phyloP scores from a whole-genome alignment of 2,888 invertebrate species.

The Athripsodes cinereus region DNA sequence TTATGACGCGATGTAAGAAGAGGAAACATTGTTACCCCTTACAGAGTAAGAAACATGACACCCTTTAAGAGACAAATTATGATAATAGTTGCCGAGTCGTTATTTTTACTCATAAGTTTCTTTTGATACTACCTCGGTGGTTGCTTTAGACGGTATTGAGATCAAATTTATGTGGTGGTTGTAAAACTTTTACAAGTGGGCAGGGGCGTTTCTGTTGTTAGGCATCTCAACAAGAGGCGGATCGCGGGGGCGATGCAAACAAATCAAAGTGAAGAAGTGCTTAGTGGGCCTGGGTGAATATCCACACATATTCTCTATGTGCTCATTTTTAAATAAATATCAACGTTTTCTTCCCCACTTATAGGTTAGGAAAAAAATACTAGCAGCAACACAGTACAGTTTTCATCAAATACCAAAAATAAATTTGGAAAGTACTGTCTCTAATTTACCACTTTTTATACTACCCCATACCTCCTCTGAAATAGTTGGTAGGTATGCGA shows the following conservation, averaged over 20 bases:
- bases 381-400: too few species aligned
- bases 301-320: conserved; percentile 5
- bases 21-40: too few species aligned
- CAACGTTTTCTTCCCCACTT: too few species aligned
- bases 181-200: conserved; percentile 29
- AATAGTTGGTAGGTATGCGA: too few species aligned
- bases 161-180: conserved; percentile 27
- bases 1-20: too few species aligned
- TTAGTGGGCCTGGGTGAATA: conserved; percentile 25
- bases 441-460: too few species aligned
- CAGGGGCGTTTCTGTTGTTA: conserved; percentile 27
- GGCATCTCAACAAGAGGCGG: conserved; percentile 3
- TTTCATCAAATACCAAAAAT: too few species aligned
- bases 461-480: too few species aligned
- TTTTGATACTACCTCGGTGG: conserved; percentile 19
- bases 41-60: neutral
- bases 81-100: neutral
- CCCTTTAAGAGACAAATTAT: neutral
- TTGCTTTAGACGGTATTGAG: conserved; percentile 25
- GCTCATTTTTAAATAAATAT: too few species aligned
- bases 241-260: conserved; percentile 19
- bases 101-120: conserved; percentile 4
- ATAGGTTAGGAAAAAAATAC: too few species aligned
- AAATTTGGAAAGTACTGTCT: too few species aligned
- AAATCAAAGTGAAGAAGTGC: conserved; percentile 29